Conservation (phyloP, 2,888 invertebrate genomes). For the Xestia c-nigrum region DNA sequence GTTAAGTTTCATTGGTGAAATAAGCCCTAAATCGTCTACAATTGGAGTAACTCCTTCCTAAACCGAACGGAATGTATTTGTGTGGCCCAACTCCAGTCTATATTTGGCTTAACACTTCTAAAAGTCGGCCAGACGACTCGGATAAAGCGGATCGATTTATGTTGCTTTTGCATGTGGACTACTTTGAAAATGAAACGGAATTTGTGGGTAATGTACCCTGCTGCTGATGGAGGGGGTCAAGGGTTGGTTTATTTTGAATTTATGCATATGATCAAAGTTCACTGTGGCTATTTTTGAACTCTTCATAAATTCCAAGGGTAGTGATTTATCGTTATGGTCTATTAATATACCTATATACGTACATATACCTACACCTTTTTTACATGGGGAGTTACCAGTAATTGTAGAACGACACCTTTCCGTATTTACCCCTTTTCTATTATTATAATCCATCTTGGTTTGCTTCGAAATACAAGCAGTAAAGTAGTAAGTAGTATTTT, state of each 20-base stretch:
- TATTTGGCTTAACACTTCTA: constrained; percentile 68
- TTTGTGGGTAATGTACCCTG: constrained; percentile 22
- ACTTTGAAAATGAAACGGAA: constrained; percentile 34
- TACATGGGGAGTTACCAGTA: background rate
- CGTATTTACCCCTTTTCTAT: background rate
- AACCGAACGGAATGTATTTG: constrained; percentile 61
- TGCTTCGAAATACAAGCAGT: background rate
- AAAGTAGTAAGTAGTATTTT: background rate
- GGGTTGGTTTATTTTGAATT: constrained; percentile 20
- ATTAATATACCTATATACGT: background rate
- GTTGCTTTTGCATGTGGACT: constrained; percentile 51
- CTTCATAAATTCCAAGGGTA: background rate
- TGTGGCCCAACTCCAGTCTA: constrained; percentile 53
- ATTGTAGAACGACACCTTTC: background rate
- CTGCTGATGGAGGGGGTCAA: constrained; percentile 17
- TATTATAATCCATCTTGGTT: background rate
- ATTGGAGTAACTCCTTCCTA: constrained; percentile 37
- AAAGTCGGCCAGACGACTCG: constrained; percentile 68
- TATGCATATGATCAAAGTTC: constrained; percentile 13
- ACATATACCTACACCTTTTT: background rate
- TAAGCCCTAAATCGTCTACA: background rate
- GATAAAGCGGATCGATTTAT: constrained; percentile 70
- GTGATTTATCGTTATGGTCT: background rate
- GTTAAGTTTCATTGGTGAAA: background rate
- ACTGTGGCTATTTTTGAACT: constrained; percentile 8